Percentiles rank a stretch among this genome's conserved stretches.
Evolutionary conservation across 23 tunicate genomes (phyloP).

Genomic region (Trididemnum nubilum): DNA sequence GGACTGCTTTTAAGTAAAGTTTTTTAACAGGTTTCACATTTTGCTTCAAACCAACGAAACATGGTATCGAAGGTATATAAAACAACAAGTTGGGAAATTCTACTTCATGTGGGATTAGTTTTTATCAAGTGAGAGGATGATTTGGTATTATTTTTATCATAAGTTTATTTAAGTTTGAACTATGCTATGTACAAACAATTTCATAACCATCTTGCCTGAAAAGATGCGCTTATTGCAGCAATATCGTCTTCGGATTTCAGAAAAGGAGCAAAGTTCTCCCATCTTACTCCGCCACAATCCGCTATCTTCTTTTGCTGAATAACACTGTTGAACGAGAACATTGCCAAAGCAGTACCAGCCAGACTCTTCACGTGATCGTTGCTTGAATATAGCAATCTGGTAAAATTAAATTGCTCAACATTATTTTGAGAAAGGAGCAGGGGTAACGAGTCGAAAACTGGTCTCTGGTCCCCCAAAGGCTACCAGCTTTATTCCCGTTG

Average conservation of each 20-base stretch:
- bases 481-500: background rate
- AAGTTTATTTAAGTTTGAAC: too few relatives aligned
- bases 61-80: too few relatives aligned
- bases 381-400: slow-evolving; percentile 73
- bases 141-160: too few relatives aligned
- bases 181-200: too few relatives aligned
- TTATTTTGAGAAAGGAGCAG: too few relatives aligned
- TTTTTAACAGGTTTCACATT: too few relatives aligned
- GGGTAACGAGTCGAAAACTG: too few relatives aligned
- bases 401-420: slow-evolving; percentile 29
- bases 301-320: slow-evolving; percentile 75
- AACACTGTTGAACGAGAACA: slow-evolving; percentile 74
- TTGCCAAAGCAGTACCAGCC: slow-evolving; percentile 82
- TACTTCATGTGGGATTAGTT: too few relatives aligned
- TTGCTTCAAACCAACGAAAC: too few relatives aligned
- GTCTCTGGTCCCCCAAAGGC: background rate
- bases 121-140: too few relatives aligned
- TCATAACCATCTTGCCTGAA: slow-evolving; percentile 80
- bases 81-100: too few relatives aligned
- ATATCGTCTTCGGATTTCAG: slow-evolving; percentile 43
- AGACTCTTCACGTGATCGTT: slow-evolving; percentile 54
- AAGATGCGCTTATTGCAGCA: slow-evolving; percentile 62
- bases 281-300: slow-evolving; percentile 79
- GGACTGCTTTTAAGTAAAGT: too few relatives aligned
- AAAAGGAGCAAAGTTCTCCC: slow-evolving; percentile 76